Evolutionary conservation across 2,113 vertebrate species (phyloP).

Genomic region (Phyllostomus hastatus): DNA sequence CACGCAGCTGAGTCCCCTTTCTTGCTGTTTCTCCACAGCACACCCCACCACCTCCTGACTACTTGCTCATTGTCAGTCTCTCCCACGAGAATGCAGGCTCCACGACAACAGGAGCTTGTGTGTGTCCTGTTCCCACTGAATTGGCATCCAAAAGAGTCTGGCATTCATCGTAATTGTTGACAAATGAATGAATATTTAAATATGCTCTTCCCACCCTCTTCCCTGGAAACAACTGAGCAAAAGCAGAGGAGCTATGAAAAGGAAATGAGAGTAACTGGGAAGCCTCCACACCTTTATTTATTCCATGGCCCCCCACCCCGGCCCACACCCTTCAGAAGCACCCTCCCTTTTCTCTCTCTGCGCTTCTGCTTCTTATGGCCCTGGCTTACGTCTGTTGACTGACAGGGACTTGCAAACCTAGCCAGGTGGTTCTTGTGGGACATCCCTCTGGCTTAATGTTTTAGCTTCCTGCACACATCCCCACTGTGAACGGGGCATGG

Average conservation of each 20-base stretch:
- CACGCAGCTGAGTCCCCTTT: background rate
- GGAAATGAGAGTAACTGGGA: background rate
- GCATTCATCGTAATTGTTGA: background rate
- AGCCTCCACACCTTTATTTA: background rate
- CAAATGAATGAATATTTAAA: background rate
- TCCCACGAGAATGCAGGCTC: background rate
- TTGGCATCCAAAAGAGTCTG: background rate
- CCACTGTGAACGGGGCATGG: background rate
- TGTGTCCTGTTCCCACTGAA: background rate
- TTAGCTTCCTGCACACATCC: background rate
- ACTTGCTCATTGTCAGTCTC: background rate
- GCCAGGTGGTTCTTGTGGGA: background rate
- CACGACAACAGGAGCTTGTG: background rate
- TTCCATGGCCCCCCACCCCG: rapidly evolving
- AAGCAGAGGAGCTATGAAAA: background rate
- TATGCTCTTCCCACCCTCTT: background rate
- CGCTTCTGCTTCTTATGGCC: background rate
- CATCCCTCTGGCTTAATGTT: background rate
- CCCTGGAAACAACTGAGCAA: background rate
- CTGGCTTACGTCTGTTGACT: background rate
- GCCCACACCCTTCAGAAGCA: rapidly evolving
- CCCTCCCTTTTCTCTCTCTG: background rate
- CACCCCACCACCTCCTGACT: background rate
- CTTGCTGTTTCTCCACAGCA: background rate
- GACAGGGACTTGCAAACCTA: background rate